phyloP scores from a whole-genome alignment of 2,113 vertebrate species.

The Oryzias celebensis region DNA sequence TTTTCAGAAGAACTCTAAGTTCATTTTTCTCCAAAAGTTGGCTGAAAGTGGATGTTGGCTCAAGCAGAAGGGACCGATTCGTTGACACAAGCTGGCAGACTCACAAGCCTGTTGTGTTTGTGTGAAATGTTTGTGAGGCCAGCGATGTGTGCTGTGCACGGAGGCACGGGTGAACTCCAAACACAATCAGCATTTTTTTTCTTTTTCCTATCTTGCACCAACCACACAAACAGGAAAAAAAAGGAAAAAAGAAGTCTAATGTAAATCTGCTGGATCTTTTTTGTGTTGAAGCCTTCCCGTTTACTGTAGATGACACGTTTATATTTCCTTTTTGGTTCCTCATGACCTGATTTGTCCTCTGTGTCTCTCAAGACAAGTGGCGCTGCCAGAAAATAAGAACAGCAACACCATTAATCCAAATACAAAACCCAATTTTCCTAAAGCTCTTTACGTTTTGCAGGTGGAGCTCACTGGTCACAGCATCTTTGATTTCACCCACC shows the following conservation, averaged over 20 bases:
- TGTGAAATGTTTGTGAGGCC: slow-evolving; percentile 25
- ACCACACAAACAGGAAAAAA: neutral
- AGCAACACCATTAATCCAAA: no score
- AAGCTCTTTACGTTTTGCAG: slow-evolving; percentile 58
- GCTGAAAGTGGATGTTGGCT: rapidly evolving
- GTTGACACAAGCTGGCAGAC: neutral
- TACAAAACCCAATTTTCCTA: no score
- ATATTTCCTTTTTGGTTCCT: neutral
- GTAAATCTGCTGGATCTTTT: neutral
- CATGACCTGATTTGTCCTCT: neutral
- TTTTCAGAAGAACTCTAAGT: neutral
- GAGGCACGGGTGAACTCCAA: neutral
- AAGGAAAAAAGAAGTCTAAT: neutral
- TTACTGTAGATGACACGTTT: slow-evolving; percentile 5
- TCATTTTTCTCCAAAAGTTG: neutral
- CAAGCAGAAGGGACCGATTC: neutral
- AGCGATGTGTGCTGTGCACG: slow-evolving; percentile 3
- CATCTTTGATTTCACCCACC: slow-evolving; percentile 99
- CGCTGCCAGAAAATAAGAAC: neutral
- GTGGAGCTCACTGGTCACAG: slow-evolving; percentile 97
- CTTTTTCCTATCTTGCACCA: neutral
- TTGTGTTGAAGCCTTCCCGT: neutral
- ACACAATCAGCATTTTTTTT: slow-evolving; percentile 10
- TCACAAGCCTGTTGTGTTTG: slow-evolving; percentile 1
- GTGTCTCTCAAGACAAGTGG: neutral